Evolutionary conservation across 2,797 vertebrate species (phyloP).

Genomic region (Gymnodraco acuticeps): DNA sequence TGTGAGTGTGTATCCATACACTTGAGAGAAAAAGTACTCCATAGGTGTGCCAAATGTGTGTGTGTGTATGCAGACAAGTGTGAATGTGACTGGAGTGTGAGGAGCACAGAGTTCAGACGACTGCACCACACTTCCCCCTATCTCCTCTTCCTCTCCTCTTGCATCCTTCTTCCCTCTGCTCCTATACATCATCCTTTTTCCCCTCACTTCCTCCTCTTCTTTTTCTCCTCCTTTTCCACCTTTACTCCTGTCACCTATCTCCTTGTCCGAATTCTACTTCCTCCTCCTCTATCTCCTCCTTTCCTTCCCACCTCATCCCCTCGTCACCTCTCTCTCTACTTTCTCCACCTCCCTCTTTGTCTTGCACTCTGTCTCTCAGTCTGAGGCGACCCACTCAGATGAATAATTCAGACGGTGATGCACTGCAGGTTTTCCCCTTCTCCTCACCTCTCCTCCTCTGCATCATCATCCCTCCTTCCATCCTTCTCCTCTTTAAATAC

Average conservation of each 20-base stretch:
- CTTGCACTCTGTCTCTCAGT: conserved; percentile 49
- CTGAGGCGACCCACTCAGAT: conserved; percentile 75
- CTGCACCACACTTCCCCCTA: conserved; percentile 58
- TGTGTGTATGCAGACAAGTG: conserved; percentile 65
- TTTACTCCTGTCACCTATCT: not conserved
- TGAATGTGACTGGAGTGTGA: conserved; percentile 75
- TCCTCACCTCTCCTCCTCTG: conserved; percentile 31
- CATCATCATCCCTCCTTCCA: conserved; percentile 56
- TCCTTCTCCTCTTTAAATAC: conserved; percentile 6
- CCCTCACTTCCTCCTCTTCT: not conserved
- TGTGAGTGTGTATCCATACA: conserved; percentile 5
- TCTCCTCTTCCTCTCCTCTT: conserved; percentile 20
- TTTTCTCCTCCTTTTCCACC: not conserved
- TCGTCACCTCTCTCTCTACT: conserved; percentile 13
- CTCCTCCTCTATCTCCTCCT: not conserved
- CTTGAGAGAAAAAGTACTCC: not conserved
- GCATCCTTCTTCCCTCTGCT: conserved; percentile 1
- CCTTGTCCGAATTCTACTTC: not conserved
- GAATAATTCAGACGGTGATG: conserved; percentile 85
- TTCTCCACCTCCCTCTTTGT: conserved; percentile 42
- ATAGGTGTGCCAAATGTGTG: conserved; percentile 18
- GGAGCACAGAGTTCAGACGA: conserved; percentile 77
- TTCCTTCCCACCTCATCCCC: conserved; percentile 9
- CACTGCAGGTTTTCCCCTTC: conserved; percentile 77
- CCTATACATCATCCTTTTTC: not conserved